These are phyloP conservation scores for Sphyrna mokarran DNA, from an alignment of 2,113 vertebrate species.

Conservation along the genomic window DNA sequence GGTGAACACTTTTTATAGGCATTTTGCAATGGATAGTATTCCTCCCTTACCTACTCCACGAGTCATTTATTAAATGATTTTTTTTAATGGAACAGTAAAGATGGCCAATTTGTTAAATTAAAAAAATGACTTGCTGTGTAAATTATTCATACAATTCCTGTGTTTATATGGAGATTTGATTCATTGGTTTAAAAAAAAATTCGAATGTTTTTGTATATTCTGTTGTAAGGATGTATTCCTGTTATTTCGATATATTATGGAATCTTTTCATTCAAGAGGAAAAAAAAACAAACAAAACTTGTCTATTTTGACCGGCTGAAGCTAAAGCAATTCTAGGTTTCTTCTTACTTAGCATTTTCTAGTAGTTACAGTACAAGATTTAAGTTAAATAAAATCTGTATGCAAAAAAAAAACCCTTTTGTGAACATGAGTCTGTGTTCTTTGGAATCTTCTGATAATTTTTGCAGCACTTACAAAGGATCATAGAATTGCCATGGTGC, in stretches of 20 bases:
- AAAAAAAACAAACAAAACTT: constrained; percentile 59
- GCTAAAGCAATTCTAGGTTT: constrained; percentile 69
- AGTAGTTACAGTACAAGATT: constrained; percentile 78
- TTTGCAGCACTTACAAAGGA: not conserved
- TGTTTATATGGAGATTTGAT: constrained; percentile 75
- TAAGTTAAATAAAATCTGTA: constrained; percentile 84
- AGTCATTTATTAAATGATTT: constrained; percentile 57
- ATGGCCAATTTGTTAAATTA: constrained; percentile 74
- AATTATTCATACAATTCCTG: constrained; percentile 73
- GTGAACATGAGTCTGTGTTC: not conserved
- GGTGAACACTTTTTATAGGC: constrained; percentile 52
- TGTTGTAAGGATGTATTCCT: constrained; percentile 80
- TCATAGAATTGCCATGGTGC: no score
- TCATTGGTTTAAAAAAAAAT: constrained; percentile 64
- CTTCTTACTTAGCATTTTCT: constrained; percentile 80
- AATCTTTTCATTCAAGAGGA: constrained; percentile 69
- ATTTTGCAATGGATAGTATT: constrained; percentile 62
- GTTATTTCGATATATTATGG: constrained; percentile 71
- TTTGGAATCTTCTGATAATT: no score
- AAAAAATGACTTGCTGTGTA: constrained; percentile 69
- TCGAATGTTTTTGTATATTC: constrained; percentile 76
- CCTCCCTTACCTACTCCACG: constrained; percentile 48
- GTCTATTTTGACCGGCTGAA: constrained; percentile 81
- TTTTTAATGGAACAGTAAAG: constrained; percentile 56
- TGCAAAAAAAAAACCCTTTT: constrained; percentile 47